Evolutionary conservation across 1,140 invertebrate genomes (phyloP), one percentile per base, ranked within the genome.

Genomic region (Drosophila trapezifrons): DNA sequence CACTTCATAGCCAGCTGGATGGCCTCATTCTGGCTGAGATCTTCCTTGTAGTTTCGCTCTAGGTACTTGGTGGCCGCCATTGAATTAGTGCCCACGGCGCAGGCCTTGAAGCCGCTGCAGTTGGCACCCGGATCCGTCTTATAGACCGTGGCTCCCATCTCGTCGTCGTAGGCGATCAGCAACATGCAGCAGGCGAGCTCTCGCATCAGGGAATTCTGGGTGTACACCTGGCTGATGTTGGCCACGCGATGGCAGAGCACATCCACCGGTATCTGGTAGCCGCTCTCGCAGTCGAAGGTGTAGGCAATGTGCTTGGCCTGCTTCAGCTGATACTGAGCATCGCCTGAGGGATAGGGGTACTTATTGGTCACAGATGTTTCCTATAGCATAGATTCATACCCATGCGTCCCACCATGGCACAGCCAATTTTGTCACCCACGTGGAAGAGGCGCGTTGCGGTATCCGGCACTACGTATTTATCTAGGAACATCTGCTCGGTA

Each of bases 81-180:
- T 92, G 98, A 97, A 93, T 99, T 99, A 1, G 97, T 95, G 22
- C 99, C 99, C 35, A 98, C 98, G 32, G 97, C 96, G 55, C 97
- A 96, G 5, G 98, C 99, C 86, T 96, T 95, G 92, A 98, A 99
- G 2, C 98, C 98, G 93, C 97, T 99, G 90, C 96, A 99, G 93
- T 99, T 99, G 13, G 99, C 99, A 45, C 99, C 98, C 9, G 99
- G 99, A 93, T 99, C 99, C 8, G 98, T 96, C 93, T 99, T 99
- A 92, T 97, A 99, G 38, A 99, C 96, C 74, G 96, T 95, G 3
- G 98, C 96, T 65, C 98, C 94, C 79, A 95, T 93, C 91, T 98
- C 98, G 40, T 96, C 95, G 92, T 99, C 98, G 91, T 97, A 98
- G 0, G 97, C 96, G 80, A 99, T 97, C 56, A 99, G 92, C 89